Conservation (phyloP, 2,888 invertebrate species). For the Coelopa pilipes region DNA sequence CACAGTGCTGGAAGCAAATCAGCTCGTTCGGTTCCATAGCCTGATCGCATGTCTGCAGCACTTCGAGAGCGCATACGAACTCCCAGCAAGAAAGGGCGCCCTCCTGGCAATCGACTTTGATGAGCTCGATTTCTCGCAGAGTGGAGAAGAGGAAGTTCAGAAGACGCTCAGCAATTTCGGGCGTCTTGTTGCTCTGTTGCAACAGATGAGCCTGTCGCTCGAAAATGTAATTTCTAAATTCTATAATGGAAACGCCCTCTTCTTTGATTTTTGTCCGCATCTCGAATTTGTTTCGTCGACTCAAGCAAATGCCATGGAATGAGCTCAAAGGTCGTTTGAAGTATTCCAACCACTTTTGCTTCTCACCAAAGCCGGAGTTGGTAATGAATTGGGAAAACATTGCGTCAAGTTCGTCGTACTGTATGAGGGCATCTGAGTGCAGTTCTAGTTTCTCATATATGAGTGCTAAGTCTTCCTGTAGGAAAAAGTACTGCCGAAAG, state of each 20-base stretch:
- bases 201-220: constrained; percentile 91
- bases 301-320: constrained; percentile 82
- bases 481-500: constrained; percentile 92
- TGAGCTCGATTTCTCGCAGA: constrained; percentile 82
- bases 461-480: constrained; percentile 95
- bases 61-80: constrained; percentile 90
- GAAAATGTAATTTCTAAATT: constrained; percentile 93
- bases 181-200: constrained; percentile 67
- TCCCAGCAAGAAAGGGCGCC: constrained; percentile 94
- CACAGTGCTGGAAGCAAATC: constrained; percentile 85
- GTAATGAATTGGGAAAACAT: constrained; percentile 96
- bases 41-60: constrained; percentile 82
- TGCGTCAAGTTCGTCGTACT: constrained; percentile 97
- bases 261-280: constrained; percentile 60
- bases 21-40: constrained; percentile 75
- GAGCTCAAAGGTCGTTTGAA: constrained; percentile 83
- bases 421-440: constrained; percentile 93
- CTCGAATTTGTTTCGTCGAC: constrained; percentile 72
- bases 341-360: constrained; percentile 84
- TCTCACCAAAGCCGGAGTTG: constrained; percentile 89
- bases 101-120: constrained; percentile 81
- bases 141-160: constrained; percentile 91
- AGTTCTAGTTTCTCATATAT: constrained; percentile 93
- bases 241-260: constrained; percentile 77
- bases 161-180: constrained; percentile 82